Percentiles rank a stretch among this genome's conserved stretches.
phyloP scores from a whole-genome alignment of 2,797 vertebrate genomes.

The Telmatherina bonti region DNA sequence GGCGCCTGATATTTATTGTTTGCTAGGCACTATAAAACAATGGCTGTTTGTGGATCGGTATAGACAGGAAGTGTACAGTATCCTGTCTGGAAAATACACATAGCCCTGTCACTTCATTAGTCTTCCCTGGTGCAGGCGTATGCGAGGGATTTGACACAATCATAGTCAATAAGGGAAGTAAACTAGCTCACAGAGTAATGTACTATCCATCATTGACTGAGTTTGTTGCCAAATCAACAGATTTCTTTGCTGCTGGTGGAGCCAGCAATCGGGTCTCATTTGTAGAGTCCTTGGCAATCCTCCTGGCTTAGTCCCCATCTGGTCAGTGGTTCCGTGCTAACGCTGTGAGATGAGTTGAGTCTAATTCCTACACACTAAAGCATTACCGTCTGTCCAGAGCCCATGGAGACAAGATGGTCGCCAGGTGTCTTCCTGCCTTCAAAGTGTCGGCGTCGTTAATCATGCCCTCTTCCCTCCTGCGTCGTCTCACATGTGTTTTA shows the following conservation, averaged over 20 bases:
- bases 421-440: slow-evolving; percentile 85
- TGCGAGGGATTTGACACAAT: slow-evolving; percentile 63
- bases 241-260: slow-evolving; percentile 26
- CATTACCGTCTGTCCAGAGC: slow-evolving; percentile 75
- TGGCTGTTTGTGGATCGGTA: slow-evolving; percentile 66
- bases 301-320: slow-evolving; percentile 69
- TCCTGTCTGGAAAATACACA: slow-evolving; percentile 73
- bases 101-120: slow-evolving; percentile 60
- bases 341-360: slow-evolving; percentile 67
- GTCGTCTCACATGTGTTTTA: slow-evolving; percentile 76
- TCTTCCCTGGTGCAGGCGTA: slow-evolving; percentile 34
- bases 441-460: slow-evolving; percentile 81
- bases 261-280: slow-evolving; percentile 53
- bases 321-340: slow-evolving; percentile 68
- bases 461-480: slow-evolving; percentile 60
- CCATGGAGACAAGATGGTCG: slow-evolving; percentile 80
- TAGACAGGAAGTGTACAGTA: slow-evolving; percentile 65
- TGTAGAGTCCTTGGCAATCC: slow-evolving; percentile 57
- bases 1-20: slow-evolving; percentile 68
- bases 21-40: slow-evolving; percentile 67
- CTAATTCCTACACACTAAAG: slow-evolving; percentile 77
- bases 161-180: slow-evolving; percentile 72
- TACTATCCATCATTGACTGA: slow-evolving; percentile 58
- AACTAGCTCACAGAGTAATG: slow-evolving; percentile 46
- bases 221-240: slow-evolving; percentile 48